Evolutionary conservation across 2,888 invertebrate genomes (phyloP).

Genomic region (Nephrocerus scutellatus): DNA sequence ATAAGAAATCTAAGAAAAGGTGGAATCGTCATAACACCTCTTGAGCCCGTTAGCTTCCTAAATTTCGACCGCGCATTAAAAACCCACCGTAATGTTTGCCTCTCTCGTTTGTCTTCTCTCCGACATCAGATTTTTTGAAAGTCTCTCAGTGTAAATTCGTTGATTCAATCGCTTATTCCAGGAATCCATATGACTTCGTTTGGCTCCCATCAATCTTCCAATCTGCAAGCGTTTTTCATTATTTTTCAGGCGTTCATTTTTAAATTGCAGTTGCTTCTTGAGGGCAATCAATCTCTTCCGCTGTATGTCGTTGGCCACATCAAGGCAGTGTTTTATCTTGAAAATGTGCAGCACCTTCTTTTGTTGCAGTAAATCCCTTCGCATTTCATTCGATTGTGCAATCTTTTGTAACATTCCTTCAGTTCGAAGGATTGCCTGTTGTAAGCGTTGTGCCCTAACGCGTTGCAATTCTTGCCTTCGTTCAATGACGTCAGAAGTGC

Average conservation of each 20-base stretch:
- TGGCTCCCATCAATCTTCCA: too few relatives aligned
- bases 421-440: constrained; percentile 17
- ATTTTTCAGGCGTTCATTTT: constrained; percentile 35
- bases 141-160: constrained; percentile 32
- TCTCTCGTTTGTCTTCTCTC: constrained; percentile 23
- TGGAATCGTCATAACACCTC: too few relatives aligned
- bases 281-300: constrained; percentile 38
- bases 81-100: constrained; percentile 29
- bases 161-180: constrained; percentile 38
- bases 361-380: constrained; percentile 27
- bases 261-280: constrained; percentile 39
- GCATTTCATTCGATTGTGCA: constrained; percentile 25
- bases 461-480: neutral
- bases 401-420: constrained; percentile 29
- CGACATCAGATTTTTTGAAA: constrained; percentile 23
- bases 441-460: neutral
- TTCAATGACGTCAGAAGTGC: neutral
- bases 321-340: constrained; percentile 30
- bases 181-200: constrained; percentile 31
- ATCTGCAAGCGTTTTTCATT: constrained; percentile 24
- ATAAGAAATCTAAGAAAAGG: too few relatives aligned
- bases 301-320: constrained; percentile 32
- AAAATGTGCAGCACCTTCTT: constrained; percentile 33
- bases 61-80: neutral
- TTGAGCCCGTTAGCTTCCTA: too few relatives aligned